Evolutionary conservation across 2,113 vertebrate species (phyloP), one percentile per base, ranked within the genome.

Genomic region (Centropus bengalensis): DNA sequence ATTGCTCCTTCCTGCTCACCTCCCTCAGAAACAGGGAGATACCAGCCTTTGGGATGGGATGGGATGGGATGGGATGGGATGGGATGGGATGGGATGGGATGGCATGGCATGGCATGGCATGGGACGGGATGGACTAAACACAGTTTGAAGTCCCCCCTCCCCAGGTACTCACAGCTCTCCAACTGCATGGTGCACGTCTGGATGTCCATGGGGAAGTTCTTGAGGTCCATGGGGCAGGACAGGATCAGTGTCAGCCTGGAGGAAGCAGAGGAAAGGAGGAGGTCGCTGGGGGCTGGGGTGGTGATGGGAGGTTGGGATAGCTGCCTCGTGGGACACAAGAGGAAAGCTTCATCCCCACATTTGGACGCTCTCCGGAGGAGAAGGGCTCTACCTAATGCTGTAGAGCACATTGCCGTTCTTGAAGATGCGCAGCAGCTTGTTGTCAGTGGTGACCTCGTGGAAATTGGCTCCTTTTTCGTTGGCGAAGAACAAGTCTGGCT

Each of bases 141-240:
- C 13, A 59, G 36, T 40, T 77, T 51, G 22, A 90, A 45, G 2
- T 5, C n/a, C 40, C 6, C 4, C 18, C 6, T 30, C 40, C 6
- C 4, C 18, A 52, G 52, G 81, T 94, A 99, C 99, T 99, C 98
- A 99, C 99, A 99, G 97, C 99, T 99, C 97, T 99, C 99, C 91
- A 99, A 98, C 97, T 99, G 99, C 99, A 99, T 99, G 16, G 98
- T 98, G 95, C 99, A 99, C 5, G 98, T 99, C 97, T 99, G 99
- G 97, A 99, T 99, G 94, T 99, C 99, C 99, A 99, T 99, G 79
- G 99, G 99, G 97, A 99, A 99, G 97, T 99, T 99, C 98, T 99
- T 99, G 97, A 99, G 98, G 95, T 99, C 99, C 99, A 99, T 99
- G 73, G 98, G 99, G 96, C 99, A 99, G 96, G 99, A 99, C 76